A percentile compares a stretch with the other conserved stretches of the same genome.
phyloP scores from a whole-genome alignment of 2,113 vertebrate genomes.

The Thamnaconus septentrionalis region DNA sequence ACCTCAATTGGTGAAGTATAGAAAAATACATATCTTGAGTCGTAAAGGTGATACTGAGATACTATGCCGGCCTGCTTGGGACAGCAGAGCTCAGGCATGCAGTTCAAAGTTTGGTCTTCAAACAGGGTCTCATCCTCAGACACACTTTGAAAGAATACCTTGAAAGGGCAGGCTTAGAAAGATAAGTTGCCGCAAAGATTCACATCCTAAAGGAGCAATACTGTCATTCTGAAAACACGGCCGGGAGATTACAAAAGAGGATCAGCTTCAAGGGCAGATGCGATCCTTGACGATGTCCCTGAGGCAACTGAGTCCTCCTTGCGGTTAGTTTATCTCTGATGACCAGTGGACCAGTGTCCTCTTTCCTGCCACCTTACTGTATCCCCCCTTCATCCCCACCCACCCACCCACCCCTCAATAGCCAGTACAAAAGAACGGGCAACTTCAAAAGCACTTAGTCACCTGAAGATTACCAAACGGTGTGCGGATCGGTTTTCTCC shows the following conservation, averaged over 20 bases:
- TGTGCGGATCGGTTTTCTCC: conserved; percentile 60
- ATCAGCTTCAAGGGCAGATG: conserved; percentile 25
- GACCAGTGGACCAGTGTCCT: conserved; percentile 24
- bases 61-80: not conserved
- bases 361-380: conserved; percentile 38
- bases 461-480: conserved; percentile 63
- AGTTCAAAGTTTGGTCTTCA: conserved; percentile 50
- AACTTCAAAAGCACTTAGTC: conserved; percentile 71
- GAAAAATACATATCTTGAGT: too few species aligned
- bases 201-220: conserved; percentile 36
- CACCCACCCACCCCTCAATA: conserved; percentile 18
- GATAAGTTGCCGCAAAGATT: conserved; percentile 44
- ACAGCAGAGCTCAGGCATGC: not conserved
- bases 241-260: conserved; percentile 12
- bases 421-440: conserved; percentile 48
- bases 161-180: conserved; percentile 48
- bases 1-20: not conserved
- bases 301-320: too few species aligned
- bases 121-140: conserved; percentile 55
- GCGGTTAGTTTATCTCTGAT: conserved; percentile 26
- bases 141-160: conserved; percentile 49
- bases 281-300: not conserved
- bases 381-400: not conserved
- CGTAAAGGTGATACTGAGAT: too few species aligned
- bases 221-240: conserved; percentile 27